phyloP scores from a whole-genome alignment of 2,888 invertebrate genomes.

The Drepana falcataria region DNA sequence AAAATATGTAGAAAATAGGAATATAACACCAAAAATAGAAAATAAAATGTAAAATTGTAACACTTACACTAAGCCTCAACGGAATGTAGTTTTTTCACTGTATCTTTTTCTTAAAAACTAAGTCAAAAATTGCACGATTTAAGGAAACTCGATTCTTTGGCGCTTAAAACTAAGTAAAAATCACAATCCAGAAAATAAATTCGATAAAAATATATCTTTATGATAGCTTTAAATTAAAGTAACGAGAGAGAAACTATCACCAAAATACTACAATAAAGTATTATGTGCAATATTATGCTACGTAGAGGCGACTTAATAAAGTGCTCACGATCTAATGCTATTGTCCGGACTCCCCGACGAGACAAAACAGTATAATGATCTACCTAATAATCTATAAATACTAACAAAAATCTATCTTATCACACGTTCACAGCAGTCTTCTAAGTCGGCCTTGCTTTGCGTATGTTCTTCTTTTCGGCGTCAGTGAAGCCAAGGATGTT shows the following conservation, averaged over 20 bases:
- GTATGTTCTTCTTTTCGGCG: constrained; percentile 88
- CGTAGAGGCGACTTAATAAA: constrained; percentile 12
- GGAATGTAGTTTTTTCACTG: constrained; percentile 40
- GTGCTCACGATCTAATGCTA: constrained; percentile 24
- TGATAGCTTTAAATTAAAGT: constrained; percentile 29
- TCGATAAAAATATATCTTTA: constrained; percentile 52
- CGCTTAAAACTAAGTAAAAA: constrained; percentile 59
- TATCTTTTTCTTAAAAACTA: constrained; percentile 37
- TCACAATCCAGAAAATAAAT: constrained; percentile 59
- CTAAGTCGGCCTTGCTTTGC: constrained; percentile 80
- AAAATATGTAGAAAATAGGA: constrained; percentile 37
- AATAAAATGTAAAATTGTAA: constrained; percentile 32
- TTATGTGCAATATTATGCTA: constrained; percentile 46
- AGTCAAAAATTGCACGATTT: constrained; percentile 63
- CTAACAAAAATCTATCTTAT: constrained; percentile 49
- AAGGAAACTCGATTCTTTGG: constrained; percentile 68
- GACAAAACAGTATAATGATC: constrained; percentile 36
- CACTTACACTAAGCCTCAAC: constrained; percentile 41
- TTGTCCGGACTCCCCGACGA: constrained; percentile 32
- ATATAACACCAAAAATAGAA: constrained; percentile 34
- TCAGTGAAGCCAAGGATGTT: constrained; percentile 94
- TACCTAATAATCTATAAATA: constrained; percentile 30
- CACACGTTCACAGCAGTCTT: constrained; percentile 64
- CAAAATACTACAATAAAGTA: constrained; percentile 26
- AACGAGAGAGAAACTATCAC: constrained; percentile 41